Base-by-base conservation (phyloP, 2,888 invertebrate genomes). In the Herminia tarsipennalis region DNA sequence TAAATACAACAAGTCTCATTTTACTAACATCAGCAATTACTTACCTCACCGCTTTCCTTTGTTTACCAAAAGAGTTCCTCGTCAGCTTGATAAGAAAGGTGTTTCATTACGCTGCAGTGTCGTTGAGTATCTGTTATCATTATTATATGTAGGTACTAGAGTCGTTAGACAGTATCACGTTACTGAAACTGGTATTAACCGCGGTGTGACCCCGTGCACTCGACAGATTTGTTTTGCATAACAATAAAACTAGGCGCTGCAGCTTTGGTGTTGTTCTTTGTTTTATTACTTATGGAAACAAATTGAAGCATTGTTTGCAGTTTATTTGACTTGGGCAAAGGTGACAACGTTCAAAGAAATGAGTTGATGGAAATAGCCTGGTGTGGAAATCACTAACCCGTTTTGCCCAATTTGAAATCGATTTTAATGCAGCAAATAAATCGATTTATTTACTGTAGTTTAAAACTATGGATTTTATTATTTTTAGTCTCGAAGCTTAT, bases 131-230 rank as follows among this genome's bases (percentile, higher is more conserved):
- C 42, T 44, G 45, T 56, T 61, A 58, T 53, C 59, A 45, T 56
- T 42, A 43, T 33, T 43, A 32, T 44, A 59, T n/a, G 18, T 58
- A 40, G 29, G 17, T 38, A 56, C 34, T 30, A 24, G 64, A 69
- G 56, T 60, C 51, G 59, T 55, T 59, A 52, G 47, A 37, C 34
- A 35, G 43, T 63, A 60, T 64, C 58, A 39, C 18, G 58, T 64
- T 61, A 58, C 61, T 47, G 32, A 53, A 67, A 76, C 76, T 68
- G 68, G 70, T 75, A 69, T 46, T 47, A 59, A 64, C 67, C 69
- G 56, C 65, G 56, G 45, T 44, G 42, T 60, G 58, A 56, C 65
- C 64, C 56, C 53, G 29, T 27, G 22, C 46, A 49, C 48, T 56
- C 49, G 30, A 54, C 39, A 46, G 55, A 48, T 60, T 55, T 49